Base-by-base conservation (phyloP, 1,140 invertebrate species). In the Choristoneura fumiferana region DNA sequence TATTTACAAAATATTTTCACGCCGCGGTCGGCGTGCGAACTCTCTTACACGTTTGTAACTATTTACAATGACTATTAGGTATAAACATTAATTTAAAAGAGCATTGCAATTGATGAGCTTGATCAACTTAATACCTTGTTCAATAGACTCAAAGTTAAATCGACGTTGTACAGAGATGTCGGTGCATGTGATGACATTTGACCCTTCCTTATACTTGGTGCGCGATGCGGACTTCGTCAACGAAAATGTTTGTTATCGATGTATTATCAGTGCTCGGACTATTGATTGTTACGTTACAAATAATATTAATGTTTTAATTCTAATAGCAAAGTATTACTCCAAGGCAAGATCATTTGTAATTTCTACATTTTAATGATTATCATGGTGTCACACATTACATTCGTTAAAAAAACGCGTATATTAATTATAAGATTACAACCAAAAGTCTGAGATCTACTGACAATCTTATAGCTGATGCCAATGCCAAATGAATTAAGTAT, bases 1-100 rank as follows among this genome's bases (percentile, higher is more conserved):
- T 90, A 90, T 89, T 87, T 90, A 89, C 87, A 90, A 76, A 81
- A 81, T 83, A 89, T 72, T 77, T 77, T 76, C 81, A 80, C 77
- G 75, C 82, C 81, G 63, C 58, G 70, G 60, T 65, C 65, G 76
- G 82, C 73, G 73, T 78, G 76, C 73, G 70, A 77, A 67, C 68
- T 81, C 69, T 77, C 78, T 81, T 76, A 87, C 73, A 81, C 76
- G 81, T 76, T 81, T 79, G 72, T 87, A 83, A 76, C 75, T 90
- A 90, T 89, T 81, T 90, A 90, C 89, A 90, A 84, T 88, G 84
- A 89, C 85, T 89, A 84, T 82, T 49, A 29, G 43, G 71, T 79
- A 82, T 81, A 80, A 73, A 84, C 69, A 81, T 76, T 81, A 79
- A 76, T 76, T 73, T 62, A 67, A 77, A 84, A 78, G 82, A 85